Percentiles rank a stretch among this genome's conserved stretches.
These are phyloP conservation scores for Gymnobelideus leadbeateri DNA, from an alignment of 2,113 vertebrate species.

Conservation along the genomic window DNA sequence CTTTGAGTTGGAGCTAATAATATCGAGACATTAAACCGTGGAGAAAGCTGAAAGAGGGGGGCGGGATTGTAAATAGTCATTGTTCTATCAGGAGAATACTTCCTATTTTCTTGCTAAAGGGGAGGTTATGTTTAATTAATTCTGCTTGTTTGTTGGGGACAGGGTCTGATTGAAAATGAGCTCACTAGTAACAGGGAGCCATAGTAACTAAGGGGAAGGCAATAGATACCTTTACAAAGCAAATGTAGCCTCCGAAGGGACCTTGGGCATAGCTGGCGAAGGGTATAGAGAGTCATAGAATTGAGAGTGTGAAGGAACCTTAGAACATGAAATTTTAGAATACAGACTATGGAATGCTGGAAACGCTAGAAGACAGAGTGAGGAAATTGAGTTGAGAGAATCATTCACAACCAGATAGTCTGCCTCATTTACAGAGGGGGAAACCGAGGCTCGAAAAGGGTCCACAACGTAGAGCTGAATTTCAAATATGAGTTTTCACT, in stretches of 20 bases:
- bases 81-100: constrained; percentile 73
- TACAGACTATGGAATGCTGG: not conserved
- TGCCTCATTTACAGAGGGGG: not conserved
- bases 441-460: not conserved
- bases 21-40: constrained; percentile 42
- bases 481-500: not conserved
- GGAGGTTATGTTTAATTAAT: constrained; percentile 84
- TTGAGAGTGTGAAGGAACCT: not conserved
- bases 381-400: not conserved
- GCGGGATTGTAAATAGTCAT: constrained; percentile 73
- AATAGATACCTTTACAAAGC: not conserved
- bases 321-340: not conserved
- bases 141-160: constrained; percentile 64
- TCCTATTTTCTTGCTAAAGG: constrained; percentile 70
- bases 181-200: not conserved
- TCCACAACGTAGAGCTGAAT: not conserved
- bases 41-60: not conserved
- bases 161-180: constrained; percentile 71
- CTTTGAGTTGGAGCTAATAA: constrained; percentile 72
- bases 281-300: not conserved
- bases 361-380: not conserved
- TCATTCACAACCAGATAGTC: not conserved
- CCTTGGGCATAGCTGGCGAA: not conserved
- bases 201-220: rapidly evolving
- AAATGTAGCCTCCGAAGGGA: not conserved